Evolutionary conservation across 2,113 vertebrate species (phyloP).

Genomic region (Xiphophorus maculatus): DNA sequence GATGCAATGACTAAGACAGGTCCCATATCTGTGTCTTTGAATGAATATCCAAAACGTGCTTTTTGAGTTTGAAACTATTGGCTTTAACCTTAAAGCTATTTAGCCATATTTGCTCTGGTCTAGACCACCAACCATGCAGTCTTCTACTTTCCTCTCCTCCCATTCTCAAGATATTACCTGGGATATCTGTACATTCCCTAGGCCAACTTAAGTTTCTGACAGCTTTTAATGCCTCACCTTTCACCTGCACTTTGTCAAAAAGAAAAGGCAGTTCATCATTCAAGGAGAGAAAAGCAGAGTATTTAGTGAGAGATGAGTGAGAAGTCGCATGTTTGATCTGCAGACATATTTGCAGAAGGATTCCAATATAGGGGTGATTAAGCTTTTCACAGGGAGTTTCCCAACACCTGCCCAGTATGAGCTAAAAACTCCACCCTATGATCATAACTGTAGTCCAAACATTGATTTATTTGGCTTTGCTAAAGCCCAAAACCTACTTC

Average conservation of each 20-base stretch:
- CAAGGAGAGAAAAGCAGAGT: slow-evolving; percentile 49
- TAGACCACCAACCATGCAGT: slow-evolving; percentile 76
- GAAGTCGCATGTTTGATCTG: slow-evolving; percentile 66
- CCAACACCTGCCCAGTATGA: slow-evolving; percentile 47
- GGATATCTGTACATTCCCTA: slow-evolving; percentile 54
- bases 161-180: slow-evolving; percentile 50
- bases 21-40: slow-evolving; percentile 67
- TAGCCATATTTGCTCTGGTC: slow-evolving; percentile 70
- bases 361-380: slow-evolving; percentile 55
- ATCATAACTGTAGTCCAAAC: slow-evolving; percentile 18
- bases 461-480: slow-evolving; percentile 6
- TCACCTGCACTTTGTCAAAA: slow-evolving; percentile 59
- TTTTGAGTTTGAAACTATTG: slow-evolving; percentile 68
- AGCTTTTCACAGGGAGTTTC: slow-evolving; percentile 67
- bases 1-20: slow-evolving; percentile 1
- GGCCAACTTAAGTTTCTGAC: slow-evolving; percentile 44
- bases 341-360: slow-evolving; percentile 68
- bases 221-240: slow-evolving; percentile 66
- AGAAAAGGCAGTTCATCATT: slow-evolving; percentile 59
- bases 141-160: slow-evolving; percentile 38
- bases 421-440: slow-evolving; percentile 36
- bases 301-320: slow-evolving; percentile 69
- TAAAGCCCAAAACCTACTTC: background rate
- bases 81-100: slow-evolving; percentile 67
- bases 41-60: slow-evolving; percentile 70